phyloP scores from a whole-genome alignment of 2,888 invertebrate species.

The Callinectes sapidus region DNA sequence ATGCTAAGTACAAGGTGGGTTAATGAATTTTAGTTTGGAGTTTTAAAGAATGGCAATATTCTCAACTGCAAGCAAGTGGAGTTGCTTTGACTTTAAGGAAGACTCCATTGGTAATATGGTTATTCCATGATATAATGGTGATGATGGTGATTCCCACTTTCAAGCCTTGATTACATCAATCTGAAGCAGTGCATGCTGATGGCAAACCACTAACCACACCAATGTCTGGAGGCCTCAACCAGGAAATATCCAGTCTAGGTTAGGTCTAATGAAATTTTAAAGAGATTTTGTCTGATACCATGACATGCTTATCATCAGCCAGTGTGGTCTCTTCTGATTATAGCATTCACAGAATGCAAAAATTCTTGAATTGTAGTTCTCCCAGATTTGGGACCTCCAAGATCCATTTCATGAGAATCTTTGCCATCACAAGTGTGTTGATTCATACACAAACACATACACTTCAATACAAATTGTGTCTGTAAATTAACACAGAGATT shows the following conservation, averaged over 20 bases:
- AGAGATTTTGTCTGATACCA: neutral
- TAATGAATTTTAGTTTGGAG: too few species aligned
- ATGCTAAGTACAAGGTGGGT: neutral
- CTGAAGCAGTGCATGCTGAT: neutral
- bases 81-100: neutral
- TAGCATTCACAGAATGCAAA: constrained; percentile 31
- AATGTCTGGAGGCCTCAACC: neutral
- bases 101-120: neutral
- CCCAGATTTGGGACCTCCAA: neutral
- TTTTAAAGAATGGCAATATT: too few species aligned
- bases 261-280: neutral
- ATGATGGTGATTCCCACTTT: neutral
- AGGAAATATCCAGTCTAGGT: neutral
- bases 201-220: neutral
- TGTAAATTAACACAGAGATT: neutral
- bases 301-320: neutral
- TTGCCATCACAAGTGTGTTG: neutral
- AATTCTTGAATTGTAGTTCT: neutral
- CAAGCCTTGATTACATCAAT: neutral
- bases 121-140: neutral
- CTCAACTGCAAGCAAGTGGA: too few species aligned
- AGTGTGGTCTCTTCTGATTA: neutral
- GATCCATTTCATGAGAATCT: neutral
- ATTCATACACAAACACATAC: neutral
- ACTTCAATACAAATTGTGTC: neutral